Percentiles rank a stretch among this genome's conserved stretches.
Evolutionary conservation across 2,888 invertebrate genomes (phyloP).

Genomic region (Andricus quercusramuli): DNA sequence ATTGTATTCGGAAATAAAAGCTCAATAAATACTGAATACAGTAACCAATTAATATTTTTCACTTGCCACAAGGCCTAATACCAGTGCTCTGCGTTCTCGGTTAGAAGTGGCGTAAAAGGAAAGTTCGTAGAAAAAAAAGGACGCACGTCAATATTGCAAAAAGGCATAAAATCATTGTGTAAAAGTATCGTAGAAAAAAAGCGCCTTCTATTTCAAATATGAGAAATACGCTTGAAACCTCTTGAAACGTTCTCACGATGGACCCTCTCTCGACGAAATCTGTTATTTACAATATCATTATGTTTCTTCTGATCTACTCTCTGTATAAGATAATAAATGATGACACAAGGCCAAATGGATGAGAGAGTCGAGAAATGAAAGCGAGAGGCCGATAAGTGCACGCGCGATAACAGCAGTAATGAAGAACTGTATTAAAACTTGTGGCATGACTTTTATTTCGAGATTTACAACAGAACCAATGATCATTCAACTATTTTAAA

Average conservation of each 20-base stretch:
- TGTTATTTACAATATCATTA: conserved; percentile 43
- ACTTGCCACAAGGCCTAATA: conserved; percentile 58
- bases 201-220: conserved; percentile 25
- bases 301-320: conserved; percentile 42
- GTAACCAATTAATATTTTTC: conserved; percentile 57
- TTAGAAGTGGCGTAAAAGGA: conserved; percentile 46
- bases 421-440: conserved; percentile 72
- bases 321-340: conserved; percentile 50
- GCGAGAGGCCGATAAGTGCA: too few species aligned
- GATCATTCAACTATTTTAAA: conserved; percentile 72
- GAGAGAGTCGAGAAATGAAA: conserved; percentile 46
- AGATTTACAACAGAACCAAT: conserved; percentile 77
- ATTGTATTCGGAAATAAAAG: conserved; percentile 61
- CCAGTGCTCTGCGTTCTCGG: conserved; percentile 53
- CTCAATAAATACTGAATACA: conserved; percentile 64
- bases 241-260: conserved; percentile 27
- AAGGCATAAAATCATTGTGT: conserved; percentile 53
- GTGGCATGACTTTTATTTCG: conserved; percentile 77
- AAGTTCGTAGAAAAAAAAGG: conserved; percentile 51
- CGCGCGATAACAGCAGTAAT: conserved; percentile 46
- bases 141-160: conserved; percentile 54
- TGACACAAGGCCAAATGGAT: conserved; percentile 42
- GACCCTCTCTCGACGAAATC: neutral
- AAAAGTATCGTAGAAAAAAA: conserved; percentile 57
- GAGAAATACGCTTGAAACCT: neutral